Evolutionary conservation across 2,797 vertebrate genomes (phyloP).

Genomic region (Microcaecilia unicolor): DNA sequence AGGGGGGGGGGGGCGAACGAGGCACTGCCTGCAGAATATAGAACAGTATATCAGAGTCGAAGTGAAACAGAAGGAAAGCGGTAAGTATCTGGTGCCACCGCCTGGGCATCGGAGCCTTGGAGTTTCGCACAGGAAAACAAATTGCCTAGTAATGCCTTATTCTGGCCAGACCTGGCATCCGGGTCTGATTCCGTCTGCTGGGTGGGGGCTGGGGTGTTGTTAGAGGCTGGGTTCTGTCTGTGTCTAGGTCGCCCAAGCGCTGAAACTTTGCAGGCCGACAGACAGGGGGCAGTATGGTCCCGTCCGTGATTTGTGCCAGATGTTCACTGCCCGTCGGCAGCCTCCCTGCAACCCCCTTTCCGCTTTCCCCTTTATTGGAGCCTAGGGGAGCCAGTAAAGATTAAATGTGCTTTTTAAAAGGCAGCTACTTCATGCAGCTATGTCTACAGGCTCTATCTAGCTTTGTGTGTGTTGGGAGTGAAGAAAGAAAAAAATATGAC

Average conservation of each 20-base stretch:
- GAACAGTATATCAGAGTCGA: no score
- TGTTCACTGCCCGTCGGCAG: constrained; percentile 67
- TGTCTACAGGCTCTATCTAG: constrained; percentile 59
- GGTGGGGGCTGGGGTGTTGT: no score
- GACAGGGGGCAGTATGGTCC: constrained; percentile 78
- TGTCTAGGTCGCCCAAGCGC: constrained; percentile 58
- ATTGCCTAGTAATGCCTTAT: no score
- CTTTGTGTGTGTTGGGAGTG: background rate
- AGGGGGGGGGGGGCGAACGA: constrained; percentile 23
- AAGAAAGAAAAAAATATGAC: background rate
- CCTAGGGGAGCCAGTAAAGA: constrained; percentile 85
- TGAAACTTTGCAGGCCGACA: constrained; percentile 54
- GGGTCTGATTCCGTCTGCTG: no score
- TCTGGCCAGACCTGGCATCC: no score
- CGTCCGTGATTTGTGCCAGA: constrained; percentile 80
- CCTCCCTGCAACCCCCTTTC: constrained; percentile 57
- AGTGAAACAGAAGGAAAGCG: no score
- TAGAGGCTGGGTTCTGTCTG: no score
- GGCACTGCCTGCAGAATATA: no score
- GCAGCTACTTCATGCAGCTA: constrained; percentile 83
- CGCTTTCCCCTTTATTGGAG: constrained; percentile 59
- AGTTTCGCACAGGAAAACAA: no score
- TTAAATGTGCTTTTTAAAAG: constrained; percentile 93
- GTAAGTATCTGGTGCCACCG: no score
- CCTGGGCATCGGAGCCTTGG: no score